A percentile compares a stretch with the other conserved stretches of the same genome.
Conservation (phyloP, 2,797 vertebrate species). For the Oreochromis mossambicus region DNA sequence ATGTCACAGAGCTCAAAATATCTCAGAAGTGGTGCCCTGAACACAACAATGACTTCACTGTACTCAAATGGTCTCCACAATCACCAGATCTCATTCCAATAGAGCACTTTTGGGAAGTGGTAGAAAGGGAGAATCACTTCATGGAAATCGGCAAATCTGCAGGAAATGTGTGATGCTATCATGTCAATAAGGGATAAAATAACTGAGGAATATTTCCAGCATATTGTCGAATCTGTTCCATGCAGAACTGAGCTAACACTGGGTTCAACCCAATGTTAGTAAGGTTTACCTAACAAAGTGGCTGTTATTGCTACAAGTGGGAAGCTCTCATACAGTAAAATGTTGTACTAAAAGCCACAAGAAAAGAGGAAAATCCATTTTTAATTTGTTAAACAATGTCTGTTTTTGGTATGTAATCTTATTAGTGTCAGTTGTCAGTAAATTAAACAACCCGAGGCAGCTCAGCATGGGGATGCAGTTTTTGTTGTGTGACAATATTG, state of each 20-base stretch:
- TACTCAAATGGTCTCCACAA: background rate
- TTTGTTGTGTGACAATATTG: background rate
- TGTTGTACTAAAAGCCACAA: background rate
- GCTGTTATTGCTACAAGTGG: background rate
- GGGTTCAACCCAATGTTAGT: background rate
- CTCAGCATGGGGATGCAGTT: background rate
- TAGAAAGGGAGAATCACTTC: background rate
- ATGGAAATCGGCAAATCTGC: background rate
- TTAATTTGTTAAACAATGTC: background rate
- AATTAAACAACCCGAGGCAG: background rate
- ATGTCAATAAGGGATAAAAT: background rate
- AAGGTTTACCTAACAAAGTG: background rate
- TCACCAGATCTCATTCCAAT: background rate
- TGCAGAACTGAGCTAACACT: background rate
- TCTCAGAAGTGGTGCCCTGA: background rate
- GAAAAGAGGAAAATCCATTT: background rate
- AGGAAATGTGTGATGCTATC: background rate
- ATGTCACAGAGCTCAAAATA: background rate
- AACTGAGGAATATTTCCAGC: too few relatives aligned
- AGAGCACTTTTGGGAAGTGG: background rate
- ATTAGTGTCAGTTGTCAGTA: background rate
- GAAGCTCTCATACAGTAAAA: background rate
- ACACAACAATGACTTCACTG: background rate
- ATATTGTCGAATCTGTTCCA: background rate
- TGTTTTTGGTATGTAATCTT: background rate